Conservation (phyloP, 2,113 vertebrate species). For the Thymallus thymallus region DNA sequence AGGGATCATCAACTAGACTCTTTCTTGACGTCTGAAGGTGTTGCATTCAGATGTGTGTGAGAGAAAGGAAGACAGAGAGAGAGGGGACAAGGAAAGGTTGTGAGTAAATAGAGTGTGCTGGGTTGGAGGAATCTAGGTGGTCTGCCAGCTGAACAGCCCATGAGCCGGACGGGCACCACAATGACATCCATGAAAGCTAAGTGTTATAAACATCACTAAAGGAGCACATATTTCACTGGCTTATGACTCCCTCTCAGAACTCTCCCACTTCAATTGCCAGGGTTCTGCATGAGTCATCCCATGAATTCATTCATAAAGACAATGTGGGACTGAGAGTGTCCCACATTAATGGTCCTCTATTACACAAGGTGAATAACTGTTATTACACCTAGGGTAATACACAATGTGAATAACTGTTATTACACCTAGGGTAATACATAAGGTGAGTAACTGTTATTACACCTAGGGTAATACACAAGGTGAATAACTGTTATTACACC, state of each 20-base stretch:
- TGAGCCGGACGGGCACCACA: conserved; percentile 5
- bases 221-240: conserved; percentile 22
- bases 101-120: background rate
- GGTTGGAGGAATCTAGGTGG: background rate
- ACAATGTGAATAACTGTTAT: background rate
- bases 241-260: conserved; percentile 12
- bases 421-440: too few relatives aligned
- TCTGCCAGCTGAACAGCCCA: conserved; percentile 18
- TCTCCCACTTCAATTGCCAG: conserved; percentile 10
- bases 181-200: conserved; percentile 18
- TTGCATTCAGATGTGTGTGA: background rate
- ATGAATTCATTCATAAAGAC: conserved; percentile 1
- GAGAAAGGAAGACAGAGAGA: background rate
- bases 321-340: background rate
- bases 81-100: background rate
- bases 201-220: conserved; percentile 31
- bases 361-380: too few relatives aligned
- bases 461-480: too few relatives aligned
- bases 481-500: too few relatives aligned
- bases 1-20: too few relatives aligned
- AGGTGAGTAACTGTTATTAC: too few relatives aligned
- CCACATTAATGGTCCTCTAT: background rate
- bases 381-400: too few relatives aligned
- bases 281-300: conserved; percentile 8
- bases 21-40: too few relatives aligned